phyloP scores from a whole-genome alignment of 2,113 vertebrate genomes.

The Urocolius indicus region DNA sequence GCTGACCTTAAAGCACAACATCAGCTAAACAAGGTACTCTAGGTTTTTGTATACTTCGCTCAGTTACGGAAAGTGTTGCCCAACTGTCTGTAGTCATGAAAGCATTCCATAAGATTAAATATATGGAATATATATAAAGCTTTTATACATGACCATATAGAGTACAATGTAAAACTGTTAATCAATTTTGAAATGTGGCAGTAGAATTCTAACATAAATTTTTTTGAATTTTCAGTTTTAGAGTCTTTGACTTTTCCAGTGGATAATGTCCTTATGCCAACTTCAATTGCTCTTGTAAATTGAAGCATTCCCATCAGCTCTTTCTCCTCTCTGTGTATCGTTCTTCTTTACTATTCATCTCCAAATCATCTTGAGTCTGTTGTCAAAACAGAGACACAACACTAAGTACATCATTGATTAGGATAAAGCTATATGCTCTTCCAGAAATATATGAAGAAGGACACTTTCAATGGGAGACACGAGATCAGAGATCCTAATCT shows the following conservation, averaged over 20 bases:
- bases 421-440: neutral
- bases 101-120: conserved; percentile 53
- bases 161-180: conserved; percentile 39
- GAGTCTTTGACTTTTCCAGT: conserved; percentile 33
- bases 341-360: conserved; percentile 47
- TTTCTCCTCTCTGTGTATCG: conserved; percentile 9
- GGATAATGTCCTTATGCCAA: conserved; percentile 38
- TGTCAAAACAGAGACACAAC: conserved; percentile 22
- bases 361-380: conserved; percentile 69
- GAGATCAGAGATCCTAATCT: neutral
- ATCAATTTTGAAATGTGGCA: conserved; percentile 45
- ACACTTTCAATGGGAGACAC: neutral
- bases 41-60: neutral
- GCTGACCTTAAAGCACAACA: too few species aligned
- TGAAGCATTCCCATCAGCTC: conserved; percentile 5
- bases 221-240: conserved; percentile 51
- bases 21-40: neutral
- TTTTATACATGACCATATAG: conserved; percentile 50
- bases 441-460: neutral
- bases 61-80: neutral
- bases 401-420: neutral
- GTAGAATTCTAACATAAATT: conserved; percentile 39
- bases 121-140: conserved; percentile 37
- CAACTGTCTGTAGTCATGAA: neutral
- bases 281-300: conserved; percentile 51